phyloP scores from a whole-genome alignment of 2,113 vertebrate species.

The Rhabdomys dilectus region DNA sequence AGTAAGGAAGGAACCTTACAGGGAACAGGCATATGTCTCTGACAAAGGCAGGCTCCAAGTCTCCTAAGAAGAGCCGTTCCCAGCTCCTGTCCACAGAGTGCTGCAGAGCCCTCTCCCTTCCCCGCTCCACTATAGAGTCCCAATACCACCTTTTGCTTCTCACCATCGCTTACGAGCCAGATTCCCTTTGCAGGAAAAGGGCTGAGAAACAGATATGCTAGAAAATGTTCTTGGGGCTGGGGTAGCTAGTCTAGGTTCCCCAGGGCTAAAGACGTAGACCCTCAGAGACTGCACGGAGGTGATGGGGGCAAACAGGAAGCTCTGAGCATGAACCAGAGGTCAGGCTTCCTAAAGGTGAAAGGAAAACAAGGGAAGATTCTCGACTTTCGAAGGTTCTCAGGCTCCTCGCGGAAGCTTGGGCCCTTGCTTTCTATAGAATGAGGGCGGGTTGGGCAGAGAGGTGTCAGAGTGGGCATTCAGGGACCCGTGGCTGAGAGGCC shows the following conservation, averaged over 20 bases:
- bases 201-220: neutral
- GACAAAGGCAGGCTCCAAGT: neutral
- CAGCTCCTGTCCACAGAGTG: neutral
- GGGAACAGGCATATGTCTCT: neutral
- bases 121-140: accelerated
- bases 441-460: neutral
- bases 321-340: neutral
- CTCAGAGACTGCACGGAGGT: neutral
- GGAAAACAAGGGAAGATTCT: neutral
- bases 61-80: neutral
- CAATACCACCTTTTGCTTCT: neutral
- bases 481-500: slow-evolving; percentile 7
- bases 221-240: neutral
- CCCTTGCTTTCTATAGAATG: neutral
- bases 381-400: neutral
- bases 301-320: neutral
- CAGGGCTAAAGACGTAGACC: neutral
- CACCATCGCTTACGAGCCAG: neutral
- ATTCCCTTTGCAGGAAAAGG: neutral
- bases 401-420: neutral
- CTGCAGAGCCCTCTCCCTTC: neutral
- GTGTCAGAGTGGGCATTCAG: neutral
- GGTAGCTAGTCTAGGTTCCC: neutral
- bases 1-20: neutral
- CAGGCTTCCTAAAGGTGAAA: neutral